Base-by-base conservation (phyloP, 2,888 invertebrate species). In the Electrophaes corylata region DNA sequence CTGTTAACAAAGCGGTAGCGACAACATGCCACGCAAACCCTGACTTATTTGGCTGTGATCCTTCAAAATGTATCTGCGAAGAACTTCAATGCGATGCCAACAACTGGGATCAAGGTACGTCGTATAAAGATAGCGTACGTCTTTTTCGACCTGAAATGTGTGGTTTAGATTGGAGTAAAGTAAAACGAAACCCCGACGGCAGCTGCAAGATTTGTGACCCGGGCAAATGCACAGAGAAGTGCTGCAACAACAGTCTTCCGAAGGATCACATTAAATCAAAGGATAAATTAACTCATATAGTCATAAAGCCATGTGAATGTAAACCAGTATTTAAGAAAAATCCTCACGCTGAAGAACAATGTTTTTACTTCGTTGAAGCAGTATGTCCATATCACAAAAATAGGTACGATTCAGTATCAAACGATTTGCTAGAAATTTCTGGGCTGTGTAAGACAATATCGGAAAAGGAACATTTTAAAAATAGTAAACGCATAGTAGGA, bases 51-150 rank as follows among this genome's bases (percentile, higher is more conserved):
- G 54, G 35, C 6, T 83, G 82, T 60, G 69, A 77, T 47, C 3
- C 60, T 37, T 66, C 69, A 0, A 75, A 78, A 67, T 83, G 81
- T 65, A 62, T 74, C 20, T 83, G 81, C 59, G 52, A 65, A 40
- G 69, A 75, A 19, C 12, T 55, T 11, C 16, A 50, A 46, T 31
- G 1, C 10, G 40, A 45, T 19, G 14, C 33, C 10, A 37, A 4
- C n/a, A 39, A 4, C 31, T 40, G 20, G 37, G 20, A 10, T 16
- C 10, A 11, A 6, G 31, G 12, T 3, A 45, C 8, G 26, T 19
- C 14, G 10, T 5, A 29, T 0, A n/a, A 51, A 23, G 18, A 50
- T 19, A 52, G 8, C 26, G 5, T 44, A 6, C 37, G 33, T n/a
- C 26, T 39, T 31, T 61, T 57, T 11, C 35, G 40, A 4, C 53